Base-by-base conservation (phyloP, 2,888 invertebrate species). In the Athripsodes cinereus region DNA sequence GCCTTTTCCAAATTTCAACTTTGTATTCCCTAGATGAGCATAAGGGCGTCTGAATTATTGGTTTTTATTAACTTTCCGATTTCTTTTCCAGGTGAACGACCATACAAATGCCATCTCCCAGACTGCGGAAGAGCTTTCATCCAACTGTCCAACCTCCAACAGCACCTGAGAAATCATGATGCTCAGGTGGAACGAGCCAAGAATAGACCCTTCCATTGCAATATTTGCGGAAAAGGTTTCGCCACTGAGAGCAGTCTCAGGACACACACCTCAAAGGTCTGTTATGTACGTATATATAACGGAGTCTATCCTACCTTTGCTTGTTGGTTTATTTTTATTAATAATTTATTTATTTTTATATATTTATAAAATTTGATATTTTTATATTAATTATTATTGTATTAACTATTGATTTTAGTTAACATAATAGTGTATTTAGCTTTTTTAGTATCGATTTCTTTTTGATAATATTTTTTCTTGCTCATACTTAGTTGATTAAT, bases 251-350 rank as follows among this genome's bases (percentile, higher is more conserved):
- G 93, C 74, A 95, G 94, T 73, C 82, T 96, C 66, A 83, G 96
- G 74, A 95, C 96, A 62, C 96, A 96, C 73, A 94, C 95, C 69
- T 91, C 94, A 74, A 96, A 96, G 94, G 96, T 96, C 84, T 85
- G 88, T 86, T 80, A 81, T 81, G 60, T 60, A 60, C 58, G 60
- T 60, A 57, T 60, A 55, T n/a, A n/a, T n/a, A 54, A 57, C 60
- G 55, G 52, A 52, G 55, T 40, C 49, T 44, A 53, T 58, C 58
- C 58, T 53, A 18, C 54, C 44, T 48, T 55, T 46, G 52, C 47
- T 56, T 57, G 52, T 40, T 40, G n/a, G 26, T 10, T 26, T 26
- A 26, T 26, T 26, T 26, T 26, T 26, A 26, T 26, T 6, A 40
- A 16, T 54, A 22, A 13, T 57, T 53, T 55, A 22, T 26, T 18